Evolutionary conservation across 2,888 invertebrate species (phyloP).

Genomic region (Synanthedon myopaeformis): DNA sequence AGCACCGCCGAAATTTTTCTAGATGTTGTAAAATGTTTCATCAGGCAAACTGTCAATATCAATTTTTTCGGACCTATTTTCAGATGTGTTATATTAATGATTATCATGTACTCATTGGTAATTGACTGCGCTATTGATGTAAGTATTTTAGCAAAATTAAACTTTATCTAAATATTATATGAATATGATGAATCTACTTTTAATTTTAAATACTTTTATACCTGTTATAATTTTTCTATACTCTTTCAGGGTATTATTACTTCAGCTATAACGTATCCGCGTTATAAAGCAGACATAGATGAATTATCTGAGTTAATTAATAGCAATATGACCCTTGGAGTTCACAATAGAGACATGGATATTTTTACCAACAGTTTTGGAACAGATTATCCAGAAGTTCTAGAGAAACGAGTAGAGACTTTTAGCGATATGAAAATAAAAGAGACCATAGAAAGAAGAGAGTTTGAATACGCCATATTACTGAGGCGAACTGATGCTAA

Average conservation of each 20-base stretch:
- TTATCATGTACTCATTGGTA: slow-evolving; percentile 49
- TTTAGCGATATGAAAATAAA: slow-evolving; percentile 46
- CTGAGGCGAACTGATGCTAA: slow-evolving; percentile 53
- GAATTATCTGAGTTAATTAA: slow-evolving; percentile 26
- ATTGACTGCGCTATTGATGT: slow-evolving; percentile 58
- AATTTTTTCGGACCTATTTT: slow-evolving; percentile 45
- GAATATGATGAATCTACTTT: background rate
- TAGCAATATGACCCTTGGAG: slow-evolving; percentile 42
- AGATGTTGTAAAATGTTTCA: slow-evolving; percentile 49
- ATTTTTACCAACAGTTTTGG: slow-evolving; percentile 39
- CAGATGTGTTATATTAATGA: slow-evolving; percentile 34
- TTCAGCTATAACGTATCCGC: slow-evolving; percentile 49
- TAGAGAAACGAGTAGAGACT: slow-evolving; percentile 38
- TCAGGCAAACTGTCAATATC: slow-evolving; percentile 51
- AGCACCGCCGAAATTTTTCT: slow-evolving; percentile 27
- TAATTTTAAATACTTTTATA: too few species aligned
- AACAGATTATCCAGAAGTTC: slow-evolving; percentile 16
- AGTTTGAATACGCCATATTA: slow-evolving; percentile 57
- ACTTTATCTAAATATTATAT: background rate
- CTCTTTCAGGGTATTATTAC: slow-evolving; percentile 52
- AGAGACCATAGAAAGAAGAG: slow-evolving; percentile 38
- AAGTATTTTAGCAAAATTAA: slow-evolving; percentile 21
- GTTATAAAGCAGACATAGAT: slow-evolving; percentile 40
- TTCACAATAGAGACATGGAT: slow-evolving; percentile 40
- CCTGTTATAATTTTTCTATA: background rate